Evolutionary conservation across 2,113 vertebrate genomes (phyloP), one percentile per base, ranked within the genome.

Genomic region (Chamaea fasciata): DNA sequence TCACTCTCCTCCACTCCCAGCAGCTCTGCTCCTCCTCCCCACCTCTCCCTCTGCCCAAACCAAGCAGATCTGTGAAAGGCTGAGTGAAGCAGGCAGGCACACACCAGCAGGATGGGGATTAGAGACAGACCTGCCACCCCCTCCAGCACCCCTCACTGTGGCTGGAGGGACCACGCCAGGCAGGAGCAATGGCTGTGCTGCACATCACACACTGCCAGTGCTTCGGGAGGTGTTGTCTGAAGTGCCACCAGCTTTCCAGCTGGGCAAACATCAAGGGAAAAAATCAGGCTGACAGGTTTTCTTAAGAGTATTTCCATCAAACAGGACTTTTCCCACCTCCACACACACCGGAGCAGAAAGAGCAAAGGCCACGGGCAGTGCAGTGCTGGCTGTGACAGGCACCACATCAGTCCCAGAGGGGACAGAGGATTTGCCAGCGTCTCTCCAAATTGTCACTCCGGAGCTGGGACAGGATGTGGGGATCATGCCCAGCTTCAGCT

Each of bases 321-420:
- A 62, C 9, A 2, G 1, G 87, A 59, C 13, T 82, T 50, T 42
- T 95, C 81, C 62, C 73, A 93, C 70, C 31, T 16, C 23, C 30
- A 50, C 0, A 0, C 39, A 68, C 64, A 70, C 42, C 0, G 0
- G 23, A 91, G 80, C 41, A 39, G 86, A 28, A 74, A 76, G 21
- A 63, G 8, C 0, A 1, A 74, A 56, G 50, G 37, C 13, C 77
- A 80, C 26, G 0, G 0, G 59, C 67, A 60, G 62, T 0, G 1
- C 0, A 0, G 24, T 17, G 15, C 60, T 4, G 4, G 24, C 20
- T 44, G n/a, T 49, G 59, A 69, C 79, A 92, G 67, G 26, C 2
- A 1, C 63, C 22, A 57, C 2, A 0, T 17, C 5, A 0, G 28
- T 26, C 31, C 63, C 87, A 60, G 22, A 69, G 19, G n/a, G n/a